Evolutionary conservation across 2,888 invertebrate species (phyloP).

Genomic region (Litoditis marina): DNA sequence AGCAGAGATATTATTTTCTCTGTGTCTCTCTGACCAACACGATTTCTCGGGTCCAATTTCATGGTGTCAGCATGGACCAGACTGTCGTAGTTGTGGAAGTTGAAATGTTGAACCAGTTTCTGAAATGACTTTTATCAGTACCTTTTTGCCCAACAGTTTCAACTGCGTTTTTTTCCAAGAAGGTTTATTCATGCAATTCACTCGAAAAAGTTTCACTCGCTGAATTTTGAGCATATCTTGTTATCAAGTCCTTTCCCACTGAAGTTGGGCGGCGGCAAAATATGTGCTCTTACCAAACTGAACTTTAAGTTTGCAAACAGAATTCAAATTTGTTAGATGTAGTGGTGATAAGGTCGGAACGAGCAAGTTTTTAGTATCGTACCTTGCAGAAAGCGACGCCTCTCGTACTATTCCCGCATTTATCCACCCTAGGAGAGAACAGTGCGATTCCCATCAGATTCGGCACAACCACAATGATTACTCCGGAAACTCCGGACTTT

Average conservation of each 20-base stretch:
- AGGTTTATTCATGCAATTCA: no score
- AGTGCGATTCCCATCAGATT: constrained; percentile 93
- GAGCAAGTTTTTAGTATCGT: neutral
- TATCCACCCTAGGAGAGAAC: constrained; percentile 90
- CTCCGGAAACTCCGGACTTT: constrained; percentile 75
- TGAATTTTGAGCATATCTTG: no score
- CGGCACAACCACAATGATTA: constrained; percentile 86
- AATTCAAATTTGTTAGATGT: no score
- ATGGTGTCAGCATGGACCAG: constrained; percentile 79
- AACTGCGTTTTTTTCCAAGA: no score
- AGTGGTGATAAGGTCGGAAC: no score
- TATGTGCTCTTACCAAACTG: no score
- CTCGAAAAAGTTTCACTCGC: no score
- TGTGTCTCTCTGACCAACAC: constrained; percentile 69
- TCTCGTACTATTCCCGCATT: constrained; percentile 83
- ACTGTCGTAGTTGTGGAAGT: constrained; percentile 90
- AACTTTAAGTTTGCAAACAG: no score
- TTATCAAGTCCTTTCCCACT: no score
- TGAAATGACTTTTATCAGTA: neutral
- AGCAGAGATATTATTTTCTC: constrained; percentile 76
- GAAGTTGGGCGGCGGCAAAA: no score
- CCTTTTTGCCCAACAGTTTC: no score
- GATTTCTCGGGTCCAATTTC: constrained; percentile 84
- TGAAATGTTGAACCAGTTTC: constrained; percentile 71
- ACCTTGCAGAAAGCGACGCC: constrained; percentile 85